These are phyloP conservation scores for Atta cephalotes DNA, from an alignment of 1,140 invertebrate species.

Conservation along the genomic window DNA sequence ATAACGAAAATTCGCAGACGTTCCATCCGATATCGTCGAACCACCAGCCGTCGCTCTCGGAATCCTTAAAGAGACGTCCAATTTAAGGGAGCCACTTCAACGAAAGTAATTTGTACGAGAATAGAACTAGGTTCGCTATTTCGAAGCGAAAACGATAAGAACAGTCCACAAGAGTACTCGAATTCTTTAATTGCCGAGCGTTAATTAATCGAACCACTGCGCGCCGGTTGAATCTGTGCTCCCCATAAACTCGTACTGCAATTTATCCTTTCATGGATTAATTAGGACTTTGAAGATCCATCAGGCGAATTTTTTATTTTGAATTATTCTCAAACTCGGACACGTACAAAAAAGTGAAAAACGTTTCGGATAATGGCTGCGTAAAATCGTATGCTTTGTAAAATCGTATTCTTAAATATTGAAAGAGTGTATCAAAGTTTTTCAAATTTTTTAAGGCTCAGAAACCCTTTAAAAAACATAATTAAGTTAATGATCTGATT, in stretches of 20 bases:
- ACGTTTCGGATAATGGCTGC: too few relatives aligned
- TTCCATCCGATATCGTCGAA: slow-evolving; percentile 29
- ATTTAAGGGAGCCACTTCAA: slow-evolving; percentile 8
- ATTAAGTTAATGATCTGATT: too few relatives aligned
- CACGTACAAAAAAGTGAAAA: too few relatives aligned
- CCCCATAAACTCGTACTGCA: neutral
- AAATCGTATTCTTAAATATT: too few relatives aligned
- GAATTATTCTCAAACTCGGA: too few relatives aligned
- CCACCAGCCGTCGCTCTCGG: slow-evolving; percentile 29
- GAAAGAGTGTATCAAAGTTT: too few relatives aligned
- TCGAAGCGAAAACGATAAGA: neutral
- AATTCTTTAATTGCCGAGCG: neutral
- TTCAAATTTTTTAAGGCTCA: too few relatives aligned
- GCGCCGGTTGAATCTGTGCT: neutral
- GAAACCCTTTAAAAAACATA: too few relatives aligned
- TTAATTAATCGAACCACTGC: neutral
- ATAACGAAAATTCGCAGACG: slow-evolving; percentile 54
- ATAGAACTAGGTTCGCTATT: neutral
- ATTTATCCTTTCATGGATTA: neutral
- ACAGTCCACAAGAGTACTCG: neutral
- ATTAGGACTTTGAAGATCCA: too few relatives aligned
- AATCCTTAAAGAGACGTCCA: slow-evolving; percentile 44
- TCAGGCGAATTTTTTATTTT: too few relatives aligned
- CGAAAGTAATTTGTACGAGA: slow-evolving; percentile 20
- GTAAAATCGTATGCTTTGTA: too few relatives aligned